Base-by-base conservation (phyloP, 2,797 vertebrate species). In the Lycodopsis pacificus region DNA sequence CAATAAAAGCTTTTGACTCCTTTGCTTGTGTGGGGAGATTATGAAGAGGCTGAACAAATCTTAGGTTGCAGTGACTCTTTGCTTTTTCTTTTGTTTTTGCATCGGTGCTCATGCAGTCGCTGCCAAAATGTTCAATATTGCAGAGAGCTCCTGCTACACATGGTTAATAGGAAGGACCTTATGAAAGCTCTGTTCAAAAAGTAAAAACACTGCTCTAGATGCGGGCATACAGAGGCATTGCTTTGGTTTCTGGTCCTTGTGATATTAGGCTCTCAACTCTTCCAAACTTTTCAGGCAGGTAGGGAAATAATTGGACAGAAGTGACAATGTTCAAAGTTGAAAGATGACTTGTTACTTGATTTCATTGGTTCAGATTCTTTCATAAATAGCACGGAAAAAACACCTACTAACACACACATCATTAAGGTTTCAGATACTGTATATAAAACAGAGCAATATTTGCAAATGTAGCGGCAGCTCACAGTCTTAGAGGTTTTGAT, bases 41-140 rank as follows among this genome's bases (percentile, higher is more conserved):
- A 58, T 14, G 13, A 63, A 64, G 19, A 40, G 19, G 40, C 32
- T 38, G 70, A 61, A 80, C 65, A 78, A 73, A 66, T 83, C 63
- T 38, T 4, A 27, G 30, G 72, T 64, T 64, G 69, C 32, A 51
- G 49, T 75, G 70, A 71, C 57, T 59, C 46, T 80, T 25, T 65
- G 19, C 20, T 65, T 71, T 42, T 62, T 56, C 10, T 69, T 65
- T 80, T 66, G 58, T 71, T 73, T 75, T 71, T 73, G 36, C 48
- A 66, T 65, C n/a, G 36, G 13, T 11, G 4, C 20, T 69, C 27
- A 11, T 73, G 61, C 20, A 62, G 38, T 62, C 3, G 0, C 59
- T 66, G 65, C 20, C 84, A 85, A 79, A 75, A 63, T 73, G 36
- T 75, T 84, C 53, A 58, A 79, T 58, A 73, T 36, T 34, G 53